Conservation (phyloP, 2,113 vertebrate genomes). For the Crotalus helleri region DNA sequence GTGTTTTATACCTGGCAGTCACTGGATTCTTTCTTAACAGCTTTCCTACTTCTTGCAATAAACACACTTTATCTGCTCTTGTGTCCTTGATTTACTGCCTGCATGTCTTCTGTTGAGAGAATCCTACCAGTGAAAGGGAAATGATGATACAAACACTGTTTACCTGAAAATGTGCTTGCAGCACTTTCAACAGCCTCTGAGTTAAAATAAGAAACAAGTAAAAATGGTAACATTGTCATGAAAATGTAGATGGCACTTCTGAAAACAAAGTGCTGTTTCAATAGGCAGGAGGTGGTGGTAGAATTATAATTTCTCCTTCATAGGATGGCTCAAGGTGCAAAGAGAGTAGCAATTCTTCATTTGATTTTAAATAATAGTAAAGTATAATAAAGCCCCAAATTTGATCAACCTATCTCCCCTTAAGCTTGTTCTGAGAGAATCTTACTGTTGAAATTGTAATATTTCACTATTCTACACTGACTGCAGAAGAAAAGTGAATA, state of each 20-base stretch:
- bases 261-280: background rate
- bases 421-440: background rate
- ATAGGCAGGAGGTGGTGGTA: background rate
- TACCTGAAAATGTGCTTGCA: background rate
- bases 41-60: background rate
- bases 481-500: background rate
- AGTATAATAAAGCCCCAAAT: background rate
- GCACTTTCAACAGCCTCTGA: background rate
- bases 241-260: background rate
- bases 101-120: background rate
- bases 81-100: background rate
- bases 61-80: background rate
- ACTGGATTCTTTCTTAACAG: background rate
- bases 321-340: background rate
- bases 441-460: background rate
- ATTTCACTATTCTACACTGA: background rate
- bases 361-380: background rate
- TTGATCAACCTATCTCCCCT: background rate
- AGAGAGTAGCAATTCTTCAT: background rate
- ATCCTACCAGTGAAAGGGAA: background rate
- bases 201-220: background rate
- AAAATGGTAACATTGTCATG: background rate
- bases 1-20: background rate
- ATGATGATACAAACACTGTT: background rate
- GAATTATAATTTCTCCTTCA: background rate